Conservation (phyloP, 2,888 invertebrate genomes). For the Pyrochroa serraticornis region DNA sequence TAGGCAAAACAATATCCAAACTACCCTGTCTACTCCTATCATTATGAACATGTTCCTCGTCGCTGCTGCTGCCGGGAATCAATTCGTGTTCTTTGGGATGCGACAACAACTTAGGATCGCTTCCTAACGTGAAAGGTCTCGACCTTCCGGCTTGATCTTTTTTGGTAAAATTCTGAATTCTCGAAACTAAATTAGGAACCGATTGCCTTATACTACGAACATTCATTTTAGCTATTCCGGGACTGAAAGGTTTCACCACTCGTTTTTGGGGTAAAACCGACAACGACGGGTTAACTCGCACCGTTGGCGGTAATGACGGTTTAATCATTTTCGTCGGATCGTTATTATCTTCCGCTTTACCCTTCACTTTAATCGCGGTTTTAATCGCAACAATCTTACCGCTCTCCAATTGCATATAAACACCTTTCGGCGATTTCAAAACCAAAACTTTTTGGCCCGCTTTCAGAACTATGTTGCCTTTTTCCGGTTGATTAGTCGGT, state of each 20-base stretch:
- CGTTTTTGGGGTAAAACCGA: slow-evolving; percentile 63
- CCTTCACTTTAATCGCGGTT: slow-evolving; percentile 73
- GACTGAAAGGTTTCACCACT: slow-evolving; percentile 48
- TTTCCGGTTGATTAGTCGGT: slow-evolving; percentile 88
- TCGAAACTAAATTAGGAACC: slow-evolving; percentile 52
- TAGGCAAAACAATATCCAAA: slow-evolving; percentile 16
- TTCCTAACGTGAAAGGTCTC: neutral
- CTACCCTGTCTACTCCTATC: slow-evolving; percentile 7
- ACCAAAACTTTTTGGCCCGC: slow-evolving; percentile 95
- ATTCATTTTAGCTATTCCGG: slow-evolving; percentile 50
- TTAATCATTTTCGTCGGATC: slow-evolving; percentile 55
- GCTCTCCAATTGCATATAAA: slow-evolving; percentile 93
- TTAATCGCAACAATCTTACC: slow-evolving; percentile 94
- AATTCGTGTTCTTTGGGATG: slow-evolving; percentile 35
- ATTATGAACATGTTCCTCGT: slow-evolving; percentile 39
- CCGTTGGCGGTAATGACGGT: slow-evolving; percentile 46
- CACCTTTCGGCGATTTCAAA: slow-evolving; percentile 92
- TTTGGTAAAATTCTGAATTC: slow-evolving; percentile 41
- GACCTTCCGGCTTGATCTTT: slow-evolving; percentile 1
- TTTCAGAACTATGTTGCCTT: slow-evolving; percentile 87
- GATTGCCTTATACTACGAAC: slow-evolving; percentile 52
- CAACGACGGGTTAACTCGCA: slow-evolving; percentile 67
- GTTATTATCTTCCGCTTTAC: slow-evolving; percentile 58
- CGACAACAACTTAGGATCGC: slow-evolving; percentile 44
- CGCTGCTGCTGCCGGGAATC: slow-evolving; percentile 41